Evolutionary conservation across 2,797 vertebrate genomes (phyloP).

Genomic region (Lagorchestes hirsutus): DNA sequence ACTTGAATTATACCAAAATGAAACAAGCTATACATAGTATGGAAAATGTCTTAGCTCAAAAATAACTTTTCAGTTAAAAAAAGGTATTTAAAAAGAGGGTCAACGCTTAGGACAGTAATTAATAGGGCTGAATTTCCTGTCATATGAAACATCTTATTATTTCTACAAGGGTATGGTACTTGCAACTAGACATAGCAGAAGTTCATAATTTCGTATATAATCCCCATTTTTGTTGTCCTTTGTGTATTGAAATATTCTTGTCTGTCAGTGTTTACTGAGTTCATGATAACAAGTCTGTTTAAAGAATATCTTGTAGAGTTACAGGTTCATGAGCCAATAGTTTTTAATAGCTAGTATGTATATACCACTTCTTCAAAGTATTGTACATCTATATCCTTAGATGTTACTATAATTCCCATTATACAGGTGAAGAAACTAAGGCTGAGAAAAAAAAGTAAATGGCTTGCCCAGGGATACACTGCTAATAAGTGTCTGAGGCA

Average conservation of each 20-base stretch:
- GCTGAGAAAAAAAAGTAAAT: background rate
- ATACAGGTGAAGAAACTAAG: background rate
- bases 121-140: background rate
- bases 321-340: background rate
- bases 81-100: background rate
- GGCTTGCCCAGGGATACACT: background rate
- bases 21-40: background rate
- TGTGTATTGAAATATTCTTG: background rate
- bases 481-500: constrained; percentile 21
- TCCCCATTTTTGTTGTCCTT: background rate
- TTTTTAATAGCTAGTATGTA: background rate
- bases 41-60: background rate
- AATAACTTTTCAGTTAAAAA: background rate
- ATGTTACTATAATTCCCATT: background rate
- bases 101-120: background rate
- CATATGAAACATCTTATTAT: background rate
- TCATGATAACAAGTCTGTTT: background rate
- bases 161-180: background rate
- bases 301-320: background rate
- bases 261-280: background rate
- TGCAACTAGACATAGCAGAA: background rate
- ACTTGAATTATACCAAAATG: background rate
- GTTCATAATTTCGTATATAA: background rate
- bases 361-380: background rate
- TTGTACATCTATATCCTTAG: background rate